phyloP scores from a whole-genome alignment of 2,113 vertebrate species.

The Eurypyga helias region DNA sequence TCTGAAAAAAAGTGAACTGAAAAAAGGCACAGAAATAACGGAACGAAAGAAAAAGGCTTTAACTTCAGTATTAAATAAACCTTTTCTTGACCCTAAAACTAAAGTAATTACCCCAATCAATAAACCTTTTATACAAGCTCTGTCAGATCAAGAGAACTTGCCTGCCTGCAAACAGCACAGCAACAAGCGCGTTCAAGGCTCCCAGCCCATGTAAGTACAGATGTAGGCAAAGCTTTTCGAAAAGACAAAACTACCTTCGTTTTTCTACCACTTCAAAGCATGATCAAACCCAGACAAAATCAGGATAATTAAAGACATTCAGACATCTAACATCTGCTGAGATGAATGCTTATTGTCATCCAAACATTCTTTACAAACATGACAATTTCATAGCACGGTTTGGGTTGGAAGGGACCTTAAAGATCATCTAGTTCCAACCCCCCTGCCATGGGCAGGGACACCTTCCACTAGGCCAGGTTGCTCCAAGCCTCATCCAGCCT shows the following conservation, averaged over 20 bases:
- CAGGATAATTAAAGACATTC: not conserved
- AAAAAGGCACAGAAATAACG: conserved; percentile 3
- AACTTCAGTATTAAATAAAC: conserved; percentile 57
- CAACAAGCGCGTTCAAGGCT: not conserved
- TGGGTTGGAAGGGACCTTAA: too few relatives aligned
- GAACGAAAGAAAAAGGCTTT: not conserved
- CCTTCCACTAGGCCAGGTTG: too few relatives aligned
- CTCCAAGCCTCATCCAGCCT: too few relatives aligned
- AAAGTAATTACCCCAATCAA: conserved; percentile 48
- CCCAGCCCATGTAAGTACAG: not conserved
- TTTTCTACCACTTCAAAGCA: not conserved
- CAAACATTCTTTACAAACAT: not conserved
- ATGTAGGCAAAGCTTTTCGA: not conserved
- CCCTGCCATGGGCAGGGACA: too few relatives aligned
- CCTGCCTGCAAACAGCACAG: not conserved
- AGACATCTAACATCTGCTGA: not conserved
- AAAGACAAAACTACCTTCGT: not conserved
- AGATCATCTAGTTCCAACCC: too few relatives aligned
- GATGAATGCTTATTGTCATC: not conserved
- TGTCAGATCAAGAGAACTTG: not conserved
- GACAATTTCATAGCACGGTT: not conserved
- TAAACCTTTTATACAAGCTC: conserved; percentile 38
- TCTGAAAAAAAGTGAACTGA: not conserved
- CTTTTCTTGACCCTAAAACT: conserved; percentile 47
- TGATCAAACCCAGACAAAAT: not conserved